Percentiles rank a stretch among this genome's conserved stretches.
Conservation (phyloP, 2,113 vertebrate genomes). For the Oncorhynchus mykiss region DNA sequence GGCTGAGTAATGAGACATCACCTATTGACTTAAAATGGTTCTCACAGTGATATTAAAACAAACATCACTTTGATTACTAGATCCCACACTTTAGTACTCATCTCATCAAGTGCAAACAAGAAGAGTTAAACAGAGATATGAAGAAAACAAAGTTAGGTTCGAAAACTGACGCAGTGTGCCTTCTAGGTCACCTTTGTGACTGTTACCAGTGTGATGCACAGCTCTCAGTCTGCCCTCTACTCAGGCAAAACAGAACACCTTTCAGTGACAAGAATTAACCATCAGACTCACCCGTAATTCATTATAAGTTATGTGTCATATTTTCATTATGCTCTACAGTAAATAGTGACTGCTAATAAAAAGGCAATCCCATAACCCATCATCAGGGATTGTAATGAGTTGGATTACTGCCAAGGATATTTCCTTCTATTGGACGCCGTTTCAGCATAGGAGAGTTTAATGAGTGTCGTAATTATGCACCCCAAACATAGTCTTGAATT, state of each 20-base stretch:
- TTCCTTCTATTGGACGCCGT: slow-evolving; percentile 59
- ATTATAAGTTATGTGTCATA: slow-evolving; percentile 63
- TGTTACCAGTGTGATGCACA: slow-evolving; percentile 29
- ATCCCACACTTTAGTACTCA: not conserved
- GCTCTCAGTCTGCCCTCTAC: slow-evolving; percentile 51
- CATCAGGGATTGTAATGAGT: slow-evolving; percentile 67
- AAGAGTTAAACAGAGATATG: slow-evolving; percentile 20
- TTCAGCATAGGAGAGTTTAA: slow-evolving; percentile 66
- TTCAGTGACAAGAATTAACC: slow-evolving; percentile 49
- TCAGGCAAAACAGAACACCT: slow-evolving; percentile 10
- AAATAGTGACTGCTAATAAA: slow-evolving; percentile 62
- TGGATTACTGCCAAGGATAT: slow-evolving; percentile 64
- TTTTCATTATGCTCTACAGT: slow-evolving; percentile 56
- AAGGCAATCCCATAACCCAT: slow-evolving; percentile 58
- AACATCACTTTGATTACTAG: not conserved
- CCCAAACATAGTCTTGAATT: slow-evolving; percentile 66
- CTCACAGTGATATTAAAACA: too few species aligned
- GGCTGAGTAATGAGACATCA: not conserved
- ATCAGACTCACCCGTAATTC: slow-evolving; percentile 51
- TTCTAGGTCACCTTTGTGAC: slow-evolving; percentile 54
- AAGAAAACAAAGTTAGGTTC: slow-evolving; percentile 38
- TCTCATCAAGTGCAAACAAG: not conserved
- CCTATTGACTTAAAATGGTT: not conserved
- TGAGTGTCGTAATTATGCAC: slow-evolving; percentile 68
- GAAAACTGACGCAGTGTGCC: slow-evolving; percentile 29